These are phyloP conservation scores for Perca fluviatilis DNA, from an alignment of 2,113 vertebrate species.

Conservation along the genomic window DNA sequence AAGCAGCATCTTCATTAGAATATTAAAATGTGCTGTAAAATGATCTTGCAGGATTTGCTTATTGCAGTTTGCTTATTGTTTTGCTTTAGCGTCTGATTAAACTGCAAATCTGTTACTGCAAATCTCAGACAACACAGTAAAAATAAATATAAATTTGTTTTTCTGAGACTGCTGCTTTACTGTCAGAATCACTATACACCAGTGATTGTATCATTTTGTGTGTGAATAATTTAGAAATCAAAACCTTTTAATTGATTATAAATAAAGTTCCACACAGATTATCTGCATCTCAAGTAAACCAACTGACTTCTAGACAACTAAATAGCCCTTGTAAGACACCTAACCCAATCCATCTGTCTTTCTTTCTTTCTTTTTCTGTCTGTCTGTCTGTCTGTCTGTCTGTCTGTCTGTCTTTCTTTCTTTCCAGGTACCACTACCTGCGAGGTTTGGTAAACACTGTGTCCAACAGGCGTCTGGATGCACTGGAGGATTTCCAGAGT, in stretches of 20 bases:
- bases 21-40: not conserved
- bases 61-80: too few relatives aligned
- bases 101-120: not conserved
- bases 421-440: conserved; percentile 91
- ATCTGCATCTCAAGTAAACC: not conserved
- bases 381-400: conserved; percentile 18
- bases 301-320: not conserved
- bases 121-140: not conserved
- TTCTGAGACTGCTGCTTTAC: not conserved
- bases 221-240: not conserved
- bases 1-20: not conserved
- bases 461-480: conserved; percentile 88
- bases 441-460: conserved; percentile 90
- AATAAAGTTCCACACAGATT: not conserved
- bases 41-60: not conserved
- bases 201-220: not conserved
- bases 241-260: not conserved
- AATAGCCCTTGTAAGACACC: not conserved
- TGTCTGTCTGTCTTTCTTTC: conserved; percentile 17
- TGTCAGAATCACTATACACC: not conserved
- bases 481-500: conserved; percentile 94
- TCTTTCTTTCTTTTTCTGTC: conserved; percentile 42
- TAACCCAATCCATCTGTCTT: conserved; percentile 56
- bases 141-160: not conserved
- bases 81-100: not conserved